Evolutionary conservation across 2,797 vertebrate genomes (phyloP).

Genomic region (Bufotes viridis): DNA sequence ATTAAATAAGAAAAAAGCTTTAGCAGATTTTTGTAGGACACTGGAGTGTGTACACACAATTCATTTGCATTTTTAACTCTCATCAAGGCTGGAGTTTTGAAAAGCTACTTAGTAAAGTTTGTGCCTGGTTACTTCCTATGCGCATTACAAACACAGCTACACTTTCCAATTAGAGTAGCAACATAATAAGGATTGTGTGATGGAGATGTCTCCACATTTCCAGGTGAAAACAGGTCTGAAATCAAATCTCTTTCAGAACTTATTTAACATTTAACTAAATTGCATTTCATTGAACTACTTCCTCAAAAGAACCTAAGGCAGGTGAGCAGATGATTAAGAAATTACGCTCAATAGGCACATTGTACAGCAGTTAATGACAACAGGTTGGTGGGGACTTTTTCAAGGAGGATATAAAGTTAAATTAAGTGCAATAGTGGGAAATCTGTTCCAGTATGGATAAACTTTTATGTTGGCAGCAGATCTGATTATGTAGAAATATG

Average conservation of each 20-base stretch:
- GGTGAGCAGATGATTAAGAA: slow-evolving; percentile 6
- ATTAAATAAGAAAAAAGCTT: neutral
- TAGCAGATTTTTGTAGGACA: neutral
- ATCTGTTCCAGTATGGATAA: neutral
- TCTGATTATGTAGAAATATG: neutral
- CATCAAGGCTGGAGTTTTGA: neutral
- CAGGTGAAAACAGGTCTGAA: slow-evolving; percentile 10
- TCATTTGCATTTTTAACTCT: neutral
- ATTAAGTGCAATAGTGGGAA: neutral
- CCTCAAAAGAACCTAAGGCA: neutral
- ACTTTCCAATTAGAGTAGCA: slow-evolving; percentile 26
- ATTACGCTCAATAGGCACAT: neutral
- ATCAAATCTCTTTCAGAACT: neutral
- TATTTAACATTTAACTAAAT: neutral
- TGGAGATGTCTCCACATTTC: slow-evolving; percentile 10
- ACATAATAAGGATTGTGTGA: slow-evolving; percentile 17
- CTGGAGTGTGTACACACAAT: neutral
- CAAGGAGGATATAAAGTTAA: neutral
- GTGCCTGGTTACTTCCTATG: slow-evolving; percentile 1
- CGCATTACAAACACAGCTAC: slow-evolving; percentile 18
- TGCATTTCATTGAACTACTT: slow-evolving; percentile 4
- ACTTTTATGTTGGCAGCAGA: neutral
- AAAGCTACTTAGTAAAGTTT: neutral
- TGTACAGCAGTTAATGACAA: neutral
- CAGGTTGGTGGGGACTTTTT: neutral